These are phyloP conservation scores for Ecdyonurus torrentis DNA, from an alignment of 2,888 invertebrate species.

Conservation along the genomic window DNA sequence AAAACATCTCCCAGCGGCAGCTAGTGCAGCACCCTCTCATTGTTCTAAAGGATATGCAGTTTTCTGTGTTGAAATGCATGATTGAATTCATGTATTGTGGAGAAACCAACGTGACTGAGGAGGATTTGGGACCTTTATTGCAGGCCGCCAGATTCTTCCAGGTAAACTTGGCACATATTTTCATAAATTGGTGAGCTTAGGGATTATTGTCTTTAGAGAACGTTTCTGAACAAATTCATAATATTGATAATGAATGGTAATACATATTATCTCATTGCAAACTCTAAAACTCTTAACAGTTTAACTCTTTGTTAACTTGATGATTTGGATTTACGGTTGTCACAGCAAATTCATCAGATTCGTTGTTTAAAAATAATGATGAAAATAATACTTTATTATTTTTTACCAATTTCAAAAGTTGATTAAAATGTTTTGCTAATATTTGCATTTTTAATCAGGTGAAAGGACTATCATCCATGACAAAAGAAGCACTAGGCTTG, in stretches of 20 bases:
- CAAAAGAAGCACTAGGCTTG: slow-evolving; percentile 18
- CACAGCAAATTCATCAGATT: too few relatives aligned
- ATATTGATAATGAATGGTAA: background rate
- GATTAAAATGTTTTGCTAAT: background rate
- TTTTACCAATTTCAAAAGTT: too few relatives aligned
- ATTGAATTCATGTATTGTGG: slow-evolving; percentile 65
- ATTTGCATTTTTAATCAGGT: slow-evolving; percentile 15
- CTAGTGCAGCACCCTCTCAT: slow-evolving; percentile 30
- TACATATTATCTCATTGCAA: too few relatives aligned
- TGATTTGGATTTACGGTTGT: too few relatives aligned
- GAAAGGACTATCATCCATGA: slow-evolving; percentile 20
- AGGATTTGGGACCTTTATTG: slow-evolving; percentile 46
- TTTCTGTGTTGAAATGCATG: slow-evolving; percentile 48
- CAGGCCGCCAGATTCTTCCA: slow-evolving; percentile 54
- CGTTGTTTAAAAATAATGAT: too few relatives aligned
- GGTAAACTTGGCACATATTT: slow-evolving; percentile 24
- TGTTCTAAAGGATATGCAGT: slow-evolving; percentile 46
- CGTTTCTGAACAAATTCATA: background rate
- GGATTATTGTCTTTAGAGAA: background rate
- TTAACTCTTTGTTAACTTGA: too few relatives aligned
- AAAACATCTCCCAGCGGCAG: slow-evolving; percentile 29
- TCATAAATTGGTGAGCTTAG: background rate
- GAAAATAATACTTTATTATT: too few relatives aligned
- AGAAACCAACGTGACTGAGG: slow-evolving; percentile 50
- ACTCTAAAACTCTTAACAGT: too few relatives aligned